Evolutionary conservation across 2,888 invertebrate genomes (phyloP), one percentile per base, ranked within the genome.

Genomic region (Tiphia femorata): DNA sequence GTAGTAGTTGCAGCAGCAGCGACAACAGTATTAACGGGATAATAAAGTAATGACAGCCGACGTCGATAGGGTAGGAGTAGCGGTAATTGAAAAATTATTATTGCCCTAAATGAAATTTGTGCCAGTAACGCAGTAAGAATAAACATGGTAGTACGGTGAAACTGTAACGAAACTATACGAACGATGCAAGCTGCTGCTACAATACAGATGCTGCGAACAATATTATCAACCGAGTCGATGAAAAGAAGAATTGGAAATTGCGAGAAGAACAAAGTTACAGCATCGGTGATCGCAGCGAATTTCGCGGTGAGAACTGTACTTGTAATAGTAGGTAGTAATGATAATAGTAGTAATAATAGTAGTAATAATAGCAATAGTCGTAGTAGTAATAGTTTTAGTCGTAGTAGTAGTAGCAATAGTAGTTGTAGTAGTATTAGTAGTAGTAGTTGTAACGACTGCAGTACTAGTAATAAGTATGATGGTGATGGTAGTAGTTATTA

Each of bases 401-500:
- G 50, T 10, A 49, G 50, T 10, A 44, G 17, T 43, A 62, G 46
- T 30, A 20, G 29, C 40, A 27, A 40, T 56, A 54, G 51, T 62
- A 57, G 44, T 54, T 51, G 50, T 62, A 63, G 62, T 65, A 69
- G 46, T 17, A 37, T 21, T 20, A 33, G 37, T 30, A 55, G 42
- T 49, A 47, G 43, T 50, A 49, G 56, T 12, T 29, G 21, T 43
- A 61, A 38, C 21, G 16, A 10, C 37, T 21, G 42, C 52, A 54
- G 51, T 62, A 53, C 40, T 54, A 54, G 50, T 62, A 62, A 63
- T 66, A 67, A 41, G 50, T 40, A 55, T 64, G 59, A 58, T 64
- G 63, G 62, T 64, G 60, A 12, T 44, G 20, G 44, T 44, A 47
- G 49, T 33, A 43, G 29, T 27, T 29, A n/a, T n/a, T n/a, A n/a